These are phyloP conservation scores for Cepaea nemoralis DNA, from an alignment of 1,140 invertebrate species.

Conservation along the genomic window DNA sequence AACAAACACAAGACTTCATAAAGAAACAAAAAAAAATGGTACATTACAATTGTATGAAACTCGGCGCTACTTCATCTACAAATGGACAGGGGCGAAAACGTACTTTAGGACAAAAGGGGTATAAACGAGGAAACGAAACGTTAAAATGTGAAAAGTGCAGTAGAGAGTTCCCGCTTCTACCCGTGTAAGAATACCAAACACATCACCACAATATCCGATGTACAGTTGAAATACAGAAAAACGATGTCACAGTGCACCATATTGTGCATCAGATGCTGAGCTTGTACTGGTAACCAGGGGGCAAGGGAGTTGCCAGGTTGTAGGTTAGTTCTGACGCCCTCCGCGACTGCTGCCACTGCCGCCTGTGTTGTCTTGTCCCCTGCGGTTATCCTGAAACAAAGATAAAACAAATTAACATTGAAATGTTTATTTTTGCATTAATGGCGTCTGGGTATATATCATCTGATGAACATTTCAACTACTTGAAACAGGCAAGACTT, in stretches of 20 bases:
- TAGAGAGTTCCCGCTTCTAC: background rate
- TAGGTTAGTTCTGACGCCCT: conserved; percentile 13
- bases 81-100: background rate
- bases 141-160: background rate
- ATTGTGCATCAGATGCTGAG: background rate
- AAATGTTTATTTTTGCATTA: no score
- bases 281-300: background rate
- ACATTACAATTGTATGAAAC: background rate
- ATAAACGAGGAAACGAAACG: background rate
- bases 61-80: background rate
- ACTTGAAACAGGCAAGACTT: no score
- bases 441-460: no score
- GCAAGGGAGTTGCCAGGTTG: background rate
- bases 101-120: background rate
- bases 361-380: conserved; percentile 27
- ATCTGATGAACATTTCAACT: no score
- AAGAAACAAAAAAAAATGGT: no score
- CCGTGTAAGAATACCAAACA: background rate
- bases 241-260: background rate
- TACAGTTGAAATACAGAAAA: background rate
- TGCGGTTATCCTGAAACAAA: conserved; percentile 17
- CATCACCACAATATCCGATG: background rate
- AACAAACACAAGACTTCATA: no score
- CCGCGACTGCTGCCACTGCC: conserved; percentile 11
- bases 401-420: background rate